These are phyloP conservation scores for Drosophila macrothrix DNA, from an alignment of 2,888 invertebrate genomes.

Conservation along the genomic window DNA sequence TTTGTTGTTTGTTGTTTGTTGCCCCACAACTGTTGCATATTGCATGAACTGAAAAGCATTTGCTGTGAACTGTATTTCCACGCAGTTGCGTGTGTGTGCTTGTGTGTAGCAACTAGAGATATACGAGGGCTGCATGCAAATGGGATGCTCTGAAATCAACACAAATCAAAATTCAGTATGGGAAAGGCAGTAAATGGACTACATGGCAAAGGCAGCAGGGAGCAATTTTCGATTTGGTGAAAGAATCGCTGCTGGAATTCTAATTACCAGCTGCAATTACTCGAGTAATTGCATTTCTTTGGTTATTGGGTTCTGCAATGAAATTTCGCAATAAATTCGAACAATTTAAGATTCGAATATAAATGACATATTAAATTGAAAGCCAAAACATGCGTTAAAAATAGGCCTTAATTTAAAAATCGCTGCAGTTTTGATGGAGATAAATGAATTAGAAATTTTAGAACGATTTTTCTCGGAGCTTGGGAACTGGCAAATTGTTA, in stretches of 20 bases:
- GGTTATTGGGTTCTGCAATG: background rate
- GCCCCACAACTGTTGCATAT: slow-evolving; percentile 72
- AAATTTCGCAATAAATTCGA: background rate
- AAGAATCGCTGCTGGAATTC: slow-evolving; percentile 7
- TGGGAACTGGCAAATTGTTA: background rate
- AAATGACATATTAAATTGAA: background rate
- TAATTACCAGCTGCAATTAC: background rate
- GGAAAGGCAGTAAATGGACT: background rate
- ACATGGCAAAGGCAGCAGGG: background rate
- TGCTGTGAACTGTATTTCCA: slow-evolving; percentile 17
- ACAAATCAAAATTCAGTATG: slow-evolving; percentile 9
- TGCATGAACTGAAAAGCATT: slow-evolving; percentile 68
- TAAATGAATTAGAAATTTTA: background rate
- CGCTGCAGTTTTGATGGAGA: too few species aligned
- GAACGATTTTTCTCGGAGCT: background rate
- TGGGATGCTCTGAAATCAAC: background rate
- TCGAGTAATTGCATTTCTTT: slow-evolving; percentile 7
- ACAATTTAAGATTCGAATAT: background rate
- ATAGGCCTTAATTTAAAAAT: accelerated
- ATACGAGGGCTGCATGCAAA: slow-evolving; percentile 25
- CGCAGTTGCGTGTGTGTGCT: background rate
- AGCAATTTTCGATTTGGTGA: slow-evolving; percentile 1
- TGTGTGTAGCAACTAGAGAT: background rate
- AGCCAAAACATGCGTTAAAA: background rate
- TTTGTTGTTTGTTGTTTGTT: slow-evolving; percentile 47